Conservation (phyloP, 2,113 vertebrate genomes). For the Athene noctua region DNA sequence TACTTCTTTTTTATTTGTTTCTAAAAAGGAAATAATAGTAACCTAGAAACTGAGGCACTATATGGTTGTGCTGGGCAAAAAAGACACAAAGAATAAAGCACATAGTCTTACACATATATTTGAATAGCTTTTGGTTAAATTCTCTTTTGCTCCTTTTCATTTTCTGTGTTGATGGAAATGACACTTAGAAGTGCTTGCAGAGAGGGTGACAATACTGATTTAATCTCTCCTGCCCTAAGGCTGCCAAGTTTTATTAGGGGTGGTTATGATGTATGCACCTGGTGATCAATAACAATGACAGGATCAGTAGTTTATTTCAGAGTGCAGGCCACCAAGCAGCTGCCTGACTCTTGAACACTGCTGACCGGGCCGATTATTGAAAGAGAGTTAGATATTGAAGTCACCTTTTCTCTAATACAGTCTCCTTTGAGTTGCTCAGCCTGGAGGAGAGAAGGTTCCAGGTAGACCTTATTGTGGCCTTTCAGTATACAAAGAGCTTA, state of each 20-base stretch:
- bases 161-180: background rate
- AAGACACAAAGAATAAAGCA: background rate
- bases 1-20: background rate
- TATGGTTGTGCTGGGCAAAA: background rate
- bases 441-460: background rate
- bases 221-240: background rate
- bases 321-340: background rate
- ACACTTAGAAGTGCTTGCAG: background rate
- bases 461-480: background rate
- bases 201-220: background rate
- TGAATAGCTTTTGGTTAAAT: background rate
- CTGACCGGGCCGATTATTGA: background rate
- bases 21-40: background rate
- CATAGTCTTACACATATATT: background rate
- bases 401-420: background rate
- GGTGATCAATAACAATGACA: background rate
- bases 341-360: background rate
- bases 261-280: background rate
- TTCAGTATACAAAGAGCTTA: fast-evolving
- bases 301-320: background rate
- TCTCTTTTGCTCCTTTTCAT: background rate
- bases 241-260: background rate
- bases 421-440: background rate
- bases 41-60: background rate
- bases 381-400: background rate